Evolutionary conservation across 92 coral and sea anemone species (phyloP), one percentile per base, ranked within the genome.

Genomic region (Actinostola sp.): DNA sequence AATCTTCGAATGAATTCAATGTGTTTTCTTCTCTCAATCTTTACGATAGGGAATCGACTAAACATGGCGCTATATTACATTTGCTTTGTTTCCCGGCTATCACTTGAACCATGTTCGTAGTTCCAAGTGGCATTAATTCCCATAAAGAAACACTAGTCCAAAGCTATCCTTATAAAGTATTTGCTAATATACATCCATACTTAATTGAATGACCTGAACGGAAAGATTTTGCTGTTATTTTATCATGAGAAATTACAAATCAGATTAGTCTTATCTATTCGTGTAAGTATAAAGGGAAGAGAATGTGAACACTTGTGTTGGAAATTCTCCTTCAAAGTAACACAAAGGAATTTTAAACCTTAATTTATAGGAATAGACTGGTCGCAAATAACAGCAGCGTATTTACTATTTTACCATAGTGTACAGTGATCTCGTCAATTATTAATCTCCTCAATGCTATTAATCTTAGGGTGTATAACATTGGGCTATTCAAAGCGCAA

Each of bases 351-450:
- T 57, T 27, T 27, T 14, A 27, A 30, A 26, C 10, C 63, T 12
- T 12, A 9, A 29, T 30, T 57, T 30, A 25, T 2, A 13, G 2
- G 21, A 30, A 57, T 27, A 30, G 19, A 27, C n/a, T 57, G 39
- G 36, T 57, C 63, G 5, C 27, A 30, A 27, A 57, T 12, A 57
- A 57, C 63, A 57, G 63, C 39, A 57, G 63, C 27, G 1, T n/a
- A 57, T 36, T 57, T 57, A 57, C 38, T 19, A 57, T 57, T 57
- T 57, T 30, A 57, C 63, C 63, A 57, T 57, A 57, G 36, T 27
- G 36, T 27, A 27, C 63, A 27, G 39, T 30, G 63, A 57, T 57
- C 39, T 57, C 63, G 28, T 57, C 21, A 19, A 57, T 57, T 3
- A 27, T 57, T 57, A 2, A 57, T 16, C 3, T 16, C 1, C 31